Evolutionary conservation across 2,888 invertebrate genomes (phyloP), one percentile per base, ranked within the genome.

Genomic region (Drosophila fungiperda): DNA sequence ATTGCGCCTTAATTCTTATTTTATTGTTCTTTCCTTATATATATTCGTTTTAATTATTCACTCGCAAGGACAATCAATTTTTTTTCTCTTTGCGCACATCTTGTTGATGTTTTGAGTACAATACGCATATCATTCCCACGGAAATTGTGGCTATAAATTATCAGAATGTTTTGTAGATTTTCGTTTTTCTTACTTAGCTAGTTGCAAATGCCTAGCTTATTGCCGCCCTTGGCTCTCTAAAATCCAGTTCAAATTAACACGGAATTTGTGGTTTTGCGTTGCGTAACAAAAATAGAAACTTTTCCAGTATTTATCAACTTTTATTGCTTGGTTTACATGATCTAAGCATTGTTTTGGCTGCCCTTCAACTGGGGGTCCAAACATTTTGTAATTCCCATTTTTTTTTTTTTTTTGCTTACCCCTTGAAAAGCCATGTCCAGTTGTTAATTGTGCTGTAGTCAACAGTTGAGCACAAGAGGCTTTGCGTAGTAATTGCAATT

Each of bases 221-320:
- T 57, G 59, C 59, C 17, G 70, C 42, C 61, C 75, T 64, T 74
- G 69, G 40, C 45, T 35, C 0, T 57, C 42, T 45, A 35, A 53
- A 55, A 48, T 55, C 42, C 69, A 52, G 70, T 71, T 76, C 45
- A 59, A 64, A 76, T 78, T 68, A 59, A 53, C 45, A 20, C 36
- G 35, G 17, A 26, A 35, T 42, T 73, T 54, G 6, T 62, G 36
- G 45, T 45, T 49, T 36, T 33, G 20, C 50, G n/a, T 33, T 35
- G 17, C 64, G 60, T 38, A 55, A 57, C 79, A 45, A 73, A 45
- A 71, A 55, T 64, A 68, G 40, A 62, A 78, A 74, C 60, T 73
- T 73, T 66, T 54, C 60, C 67, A 73, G 76, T 63, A 78, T 80
- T 85, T 87, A 54, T 54, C 55, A 85, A 83, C 86, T 87, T 85